Evolutionary conservation across 2,113 vertebrate species (phyloP).

Genomic region (Rhipidura dahli): DNA sequence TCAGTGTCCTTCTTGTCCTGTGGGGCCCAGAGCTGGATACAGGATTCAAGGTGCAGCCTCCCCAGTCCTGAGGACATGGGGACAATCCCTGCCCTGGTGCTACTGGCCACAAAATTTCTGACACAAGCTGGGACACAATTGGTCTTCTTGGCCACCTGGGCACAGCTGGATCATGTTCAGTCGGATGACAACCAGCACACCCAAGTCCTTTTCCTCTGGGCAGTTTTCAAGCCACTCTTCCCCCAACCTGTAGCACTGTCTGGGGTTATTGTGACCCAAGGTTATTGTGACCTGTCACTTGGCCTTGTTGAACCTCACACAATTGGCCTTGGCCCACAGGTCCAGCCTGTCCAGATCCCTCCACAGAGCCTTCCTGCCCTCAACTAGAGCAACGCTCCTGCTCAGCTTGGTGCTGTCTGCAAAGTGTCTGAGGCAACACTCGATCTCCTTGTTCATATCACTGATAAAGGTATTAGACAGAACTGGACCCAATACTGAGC

Average conservation of each 20-base stretch:
- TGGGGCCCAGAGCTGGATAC: accelerated
- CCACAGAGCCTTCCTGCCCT: not conserved
- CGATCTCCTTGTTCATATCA: accelerated
- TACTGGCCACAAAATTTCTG: not conserved
- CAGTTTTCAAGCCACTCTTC: not conserved
- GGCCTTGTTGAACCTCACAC: not conserved
- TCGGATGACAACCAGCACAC: not conserved
- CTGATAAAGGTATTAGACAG: not conserved
- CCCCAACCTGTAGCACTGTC: accelerated
- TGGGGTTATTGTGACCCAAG: not conserved
- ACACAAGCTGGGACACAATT: not conserved
- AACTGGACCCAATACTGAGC: accelerated
- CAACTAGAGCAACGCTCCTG: accelerated
- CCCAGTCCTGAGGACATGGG: not conserved
- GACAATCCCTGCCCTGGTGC: not conserved
- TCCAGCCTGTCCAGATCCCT: not conserved
- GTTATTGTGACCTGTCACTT: not conserved
- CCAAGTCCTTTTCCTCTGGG: not conserved
- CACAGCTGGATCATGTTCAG: not conserved
- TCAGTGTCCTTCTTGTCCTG: not conserved
- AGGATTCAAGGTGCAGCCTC: not conserved
- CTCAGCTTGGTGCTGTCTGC: not conserved
- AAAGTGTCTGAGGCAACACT: not conserved
- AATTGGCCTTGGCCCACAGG: not conserved
- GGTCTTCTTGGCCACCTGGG: not conserved